Evolutionary conservation across 92 coral and sea anemone species (phyloP).

Genomic region (Porites evermanni): DNA sequence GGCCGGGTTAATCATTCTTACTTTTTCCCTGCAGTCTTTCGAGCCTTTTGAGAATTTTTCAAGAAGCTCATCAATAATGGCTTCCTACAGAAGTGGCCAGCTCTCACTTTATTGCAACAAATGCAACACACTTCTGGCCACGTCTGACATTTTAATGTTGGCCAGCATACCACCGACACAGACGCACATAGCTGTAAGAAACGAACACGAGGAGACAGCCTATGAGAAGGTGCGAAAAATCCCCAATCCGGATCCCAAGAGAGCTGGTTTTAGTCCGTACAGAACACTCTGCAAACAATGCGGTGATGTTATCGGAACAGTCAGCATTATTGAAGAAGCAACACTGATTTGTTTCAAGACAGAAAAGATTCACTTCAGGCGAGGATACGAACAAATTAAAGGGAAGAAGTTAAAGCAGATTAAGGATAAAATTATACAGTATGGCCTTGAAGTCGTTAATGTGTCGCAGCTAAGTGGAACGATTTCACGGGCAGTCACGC

Average conservation of each 20-base stretch:
- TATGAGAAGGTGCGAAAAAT: conserved; percentile 65
- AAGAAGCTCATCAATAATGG: conserved; percentile 29
- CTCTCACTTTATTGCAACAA: conserved; percentile 68
- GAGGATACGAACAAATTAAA: conserved; percentile 58
- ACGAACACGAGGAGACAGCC: conserved; percentile 58
- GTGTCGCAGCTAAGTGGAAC: conserved; percentile 26
- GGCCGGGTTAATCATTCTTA: background rate
- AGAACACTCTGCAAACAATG: conserved; percentile 77
- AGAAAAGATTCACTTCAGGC: conserved; percentile 63
- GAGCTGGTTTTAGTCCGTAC: conserved; percentile 67
- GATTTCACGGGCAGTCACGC: conserved; percentile 1
- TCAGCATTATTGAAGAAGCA: conserved; percentile 63
- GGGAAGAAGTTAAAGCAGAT: conserved; percentile 72
- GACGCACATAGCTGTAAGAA: conserved; percentile 75
- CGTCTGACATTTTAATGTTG: conserved; percentile 64
- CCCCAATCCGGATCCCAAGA: conserved; percentile 68
- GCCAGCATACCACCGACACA: conserved; percentile 85
- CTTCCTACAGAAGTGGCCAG: conserved; percentile 12
- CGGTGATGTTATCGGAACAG: conserved; percentile 66
- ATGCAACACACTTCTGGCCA: conserved; percentile 65
- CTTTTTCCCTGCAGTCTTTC: background rate
- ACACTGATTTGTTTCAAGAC: conserved; percentile 80
- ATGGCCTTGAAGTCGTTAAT: conserved; percentile 79
- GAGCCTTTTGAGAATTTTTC: background rate
- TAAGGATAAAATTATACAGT: conserved; percentile 46